Conservation (phyloP, 2,888 invertebrate genomes). For the Girardia tigrina region DNA sequence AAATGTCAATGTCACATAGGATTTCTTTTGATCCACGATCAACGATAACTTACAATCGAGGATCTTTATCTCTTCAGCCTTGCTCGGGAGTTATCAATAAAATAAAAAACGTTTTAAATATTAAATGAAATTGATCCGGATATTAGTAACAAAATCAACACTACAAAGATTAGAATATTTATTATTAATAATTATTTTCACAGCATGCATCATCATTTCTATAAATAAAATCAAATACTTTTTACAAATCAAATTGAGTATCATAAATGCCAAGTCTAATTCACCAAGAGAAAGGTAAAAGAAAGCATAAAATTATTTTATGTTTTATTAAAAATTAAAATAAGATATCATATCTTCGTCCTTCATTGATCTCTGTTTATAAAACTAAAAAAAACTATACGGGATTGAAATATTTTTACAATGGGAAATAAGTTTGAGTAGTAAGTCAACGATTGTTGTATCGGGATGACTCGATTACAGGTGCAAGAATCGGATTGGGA, state of each 20-base stretch:
- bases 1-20: no score
- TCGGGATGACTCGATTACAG: not conserved
- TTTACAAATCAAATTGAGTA: slow-evolving; percentile 14
- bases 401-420: not conserved
- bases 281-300: slow-evolving; percentile 23
- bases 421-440: not conserved
- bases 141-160: not conserved
- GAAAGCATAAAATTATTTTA: slow-evolving; percentile 1
- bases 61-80: no score
- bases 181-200: slow-evolving; percentile 10
- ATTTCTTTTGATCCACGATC: no score
- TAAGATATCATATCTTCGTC: not conserved
- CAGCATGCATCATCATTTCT: slow-evolving; percentile 9
- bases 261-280: slow-evolving; percentile 12
- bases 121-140: no score
- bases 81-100: no score
- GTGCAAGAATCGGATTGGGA: not conserved
- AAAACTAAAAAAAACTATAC: slow-evolving; percentile 3
- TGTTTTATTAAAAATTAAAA: not conserved
- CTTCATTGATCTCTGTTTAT: not conserved
- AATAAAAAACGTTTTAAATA: no score
- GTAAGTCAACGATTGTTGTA: not conserved
- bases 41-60: no score
- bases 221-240: not conserved
- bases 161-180: not conserved